phyloP scores from a whole-genome alignment of 2,888 invertebrate species.

The Eilema sororculum region DNA sequence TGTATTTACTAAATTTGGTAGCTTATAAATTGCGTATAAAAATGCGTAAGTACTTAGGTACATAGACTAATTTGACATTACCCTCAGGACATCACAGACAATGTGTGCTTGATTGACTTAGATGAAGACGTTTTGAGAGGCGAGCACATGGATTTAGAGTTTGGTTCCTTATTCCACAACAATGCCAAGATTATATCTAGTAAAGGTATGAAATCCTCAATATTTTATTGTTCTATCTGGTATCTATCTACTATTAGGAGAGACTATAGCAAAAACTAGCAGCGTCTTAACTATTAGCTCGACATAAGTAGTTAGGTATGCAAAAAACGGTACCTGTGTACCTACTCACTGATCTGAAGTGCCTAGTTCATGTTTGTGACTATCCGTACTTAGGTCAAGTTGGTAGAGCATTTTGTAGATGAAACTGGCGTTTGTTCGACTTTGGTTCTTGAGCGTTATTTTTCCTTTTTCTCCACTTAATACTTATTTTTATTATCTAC shows the following conservation, averaged over 20 bases:
- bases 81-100: conserved; percentile 79
- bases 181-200: conserved; percentile 90
- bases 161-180: conserved; percentile 90
- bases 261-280: too few relatives aligned
- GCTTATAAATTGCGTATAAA: too few relatives aligned
- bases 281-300: too few relatives aligned
- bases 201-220: conserved; percentile 45
- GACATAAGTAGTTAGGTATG: too few relatives aligned
- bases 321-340: too few relatives aligned
- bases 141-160: conserved; percentile 93
- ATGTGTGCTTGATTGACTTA: conserved; percentile 92
- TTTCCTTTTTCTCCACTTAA: too few relatives aligned
- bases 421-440: neutral
- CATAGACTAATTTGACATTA: neutral
- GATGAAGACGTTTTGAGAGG: conserved; percentile 92
- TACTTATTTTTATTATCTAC: too few relatives aligned
- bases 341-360: too few relatives aligned
- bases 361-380: too few relatives aligned
- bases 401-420: neutral
- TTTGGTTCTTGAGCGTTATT: neutral
- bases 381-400: too few relatives aligned
- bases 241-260: neutral
- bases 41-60: too few relatives aligned
- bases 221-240: neutral
- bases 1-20: too few relatives aligned